Evolutionary conservation across 2,888 invertebrate species (phyloP).

Genomic region (Diadegma fenestrale): DNA sequence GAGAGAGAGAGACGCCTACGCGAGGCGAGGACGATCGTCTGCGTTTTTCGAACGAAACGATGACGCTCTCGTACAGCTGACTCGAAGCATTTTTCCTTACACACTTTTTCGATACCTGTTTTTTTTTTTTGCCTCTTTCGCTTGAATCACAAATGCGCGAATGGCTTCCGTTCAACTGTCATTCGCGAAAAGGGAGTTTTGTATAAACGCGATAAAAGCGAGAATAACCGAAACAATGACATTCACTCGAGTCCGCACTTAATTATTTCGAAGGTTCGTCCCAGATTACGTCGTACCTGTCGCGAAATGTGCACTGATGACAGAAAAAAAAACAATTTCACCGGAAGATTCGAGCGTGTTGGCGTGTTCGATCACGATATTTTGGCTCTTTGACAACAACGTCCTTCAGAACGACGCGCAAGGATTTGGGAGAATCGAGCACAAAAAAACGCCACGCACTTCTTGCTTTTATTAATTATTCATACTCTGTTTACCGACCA

Average conservation of each 20-base stretch:
- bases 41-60: conserved; percentile 32
- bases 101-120: neutral
- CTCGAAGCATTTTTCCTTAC: conserved; percentile 34
- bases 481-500: conserved; percentile 43
- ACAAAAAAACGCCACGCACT: neutral
- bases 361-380: neutral
- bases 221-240: conserved; percentile 18
- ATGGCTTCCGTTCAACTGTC: conserved; percentile 34
- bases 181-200: neutral
- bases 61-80: conserved; percentile 62
- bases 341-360: conserved; percentile 5
- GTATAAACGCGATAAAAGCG: neutral
- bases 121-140: neutral
- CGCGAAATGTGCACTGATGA: conserved; percentile 23
- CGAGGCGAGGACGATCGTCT: conserved; percentile 17
- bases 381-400: neutral
- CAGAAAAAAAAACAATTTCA: conserved; percentile 2
- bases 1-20: conserved; percentile 27
- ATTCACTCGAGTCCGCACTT: neutral
- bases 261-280: neutral
- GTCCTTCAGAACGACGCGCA: neutral
- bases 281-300: neutral
- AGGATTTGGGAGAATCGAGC: neutral
- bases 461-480: conserved; percentile 32
- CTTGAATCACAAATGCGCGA: conserved; percentile 12